Base-by-base conservation (phyloP, 2,888 invertebrate genomes). In the Thereva nobilitata region DNA sequence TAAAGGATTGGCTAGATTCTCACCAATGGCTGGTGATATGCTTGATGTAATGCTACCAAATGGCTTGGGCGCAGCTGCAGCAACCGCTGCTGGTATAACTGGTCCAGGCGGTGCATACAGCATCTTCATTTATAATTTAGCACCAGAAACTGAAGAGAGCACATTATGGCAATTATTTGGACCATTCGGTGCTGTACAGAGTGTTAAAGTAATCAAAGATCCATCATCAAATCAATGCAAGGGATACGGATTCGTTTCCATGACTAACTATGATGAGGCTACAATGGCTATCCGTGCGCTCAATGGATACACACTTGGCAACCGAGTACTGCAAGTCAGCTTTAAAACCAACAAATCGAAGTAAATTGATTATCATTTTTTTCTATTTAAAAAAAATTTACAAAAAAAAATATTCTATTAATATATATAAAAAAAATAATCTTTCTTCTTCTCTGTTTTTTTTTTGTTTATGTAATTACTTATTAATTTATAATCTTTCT, bases 221-320 rank as follows among this genome's bases (percentile, higher is more conserved):
- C 89, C 92, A 75, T 89, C 93, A 76, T 95, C 95, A 75, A 95
- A 95, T 85, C 97, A 97, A 83, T 97, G 97, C 86, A 97, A 97
- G 85, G 97, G 97, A 70, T 97, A 96, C 81, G 97, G 96, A 73
- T 97, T 97, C 82, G 96, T 97, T 73, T 97, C 96, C 71, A 97
- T 97, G 97, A 95, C 95, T 78, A 95, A 96, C 83, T 97, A 97
- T 81, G 96, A 97, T 77, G 97, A 97, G 82, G 95, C 97, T 63
- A 89, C 95, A 68, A 92, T 95, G 78, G 97, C 97, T 73, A 97
- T 97, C 76, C 92, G 95, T 81, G 94, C 94, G 70, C 86, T 97
- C 78, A 97, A 97, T 82, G 97, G 97, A 76, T 96, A 95, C 83
- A 92, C 95, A 76, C 86, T 97, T 79, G 95, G 95, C 76, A 95